phyloP scores from a whole-genome alignment of 2,888 invertebrate species.

The Globia sparganii region DNA sequence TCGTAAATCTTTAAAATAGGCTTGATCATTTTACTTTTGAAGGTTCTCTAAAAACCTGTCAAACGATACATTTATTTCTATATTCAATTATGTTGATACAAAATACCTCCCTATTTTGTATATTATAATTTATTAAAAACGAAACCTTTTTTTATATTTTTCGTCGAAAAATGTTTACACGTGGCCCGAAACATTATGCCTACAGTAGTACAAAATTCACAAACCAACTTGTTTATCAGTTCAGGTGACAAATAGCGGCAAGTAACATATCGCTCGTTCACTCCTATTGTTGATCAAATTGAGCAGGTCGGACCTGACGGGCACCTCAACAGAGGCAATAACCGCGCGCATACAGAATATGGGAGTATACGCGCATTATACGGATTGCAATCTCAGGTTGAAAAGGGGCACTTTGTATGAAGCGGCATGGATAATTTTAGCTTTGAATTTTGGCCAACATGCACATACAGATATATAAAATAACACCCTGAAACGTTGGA shows the following conservation, averaged over 20 bases:
- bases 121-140: too few species aligned
- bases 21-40: not conserved
- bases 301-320: slow-evolving; percentile 1
- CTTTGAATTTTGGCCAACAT: not conserved
- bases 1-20: not conserved
- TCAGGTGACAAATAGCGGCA: not conserved
- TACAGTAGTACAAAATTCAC: not conserved
- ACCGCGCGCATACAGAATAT: not conserved
- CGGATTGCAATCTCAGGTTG: slow-evolving; percentile 13
- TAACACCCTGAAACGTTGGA: not conserved
- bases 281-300: slow-evolving; percentile 5
- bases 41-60: not conserved
- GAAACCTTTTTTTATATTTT: not conserved
- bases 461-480: not conserved
- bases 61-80: not conserved
- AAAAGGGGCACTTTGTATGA: slow-evolving; percentile 24
- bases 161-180: not conserved
- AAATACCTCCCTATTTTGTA: too few species aligned
- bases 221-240: not conserved
- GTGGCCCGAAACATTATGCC: not conserved
- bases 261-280: not conserved
- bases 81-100: not conserved
- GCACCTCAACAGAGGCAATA: slow-evolving; percentile 5
- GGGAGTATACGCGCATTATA: not conserved
- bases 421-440: slow-evolving; percentile 2